Percentiles rank a stretch among this genome's conserved stretches.
phyloP scores from a whole-genome alignment of 1,140 invertebrate species.

The Thaumatotibia leucotreta region DNA sequence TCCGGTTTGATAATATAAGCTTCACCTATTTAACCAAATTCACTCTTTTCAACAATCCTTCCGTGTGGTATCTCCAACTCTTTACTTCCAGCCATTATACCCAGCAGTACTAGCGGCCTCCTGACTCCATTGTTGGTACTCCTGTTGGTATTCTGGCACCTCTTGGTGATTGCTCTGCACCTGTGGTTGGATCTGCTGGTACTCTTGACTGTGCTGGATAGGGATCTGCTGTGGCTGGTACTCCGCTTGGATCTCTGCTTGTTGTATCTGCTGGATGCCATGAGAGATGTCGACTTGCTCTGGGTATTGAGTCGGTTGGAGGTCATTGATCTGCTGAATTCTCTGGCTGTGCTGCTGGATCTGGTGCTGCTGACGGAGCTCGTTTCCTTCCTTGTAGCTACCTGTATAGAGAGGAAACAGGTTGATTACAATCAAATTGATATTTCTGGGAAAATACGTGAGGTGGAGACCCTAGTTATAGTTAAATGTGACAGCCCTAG shows the following conservation, averaged over 20 bases:
- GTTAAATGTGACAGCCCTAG: too few species aligned
- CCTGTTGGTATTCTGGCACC: neutral
- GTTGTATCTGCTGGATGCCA: neutral
- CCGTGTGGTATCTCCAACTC: neutral
- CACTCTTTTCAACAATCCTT: neutral
- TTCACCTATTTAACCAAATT: neutral
- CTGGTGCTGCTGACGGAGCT: neutral
- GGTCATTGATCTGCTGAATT: neutral
- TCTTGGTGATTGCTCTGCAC: neutral
- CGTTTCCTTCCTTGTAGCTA: slow-evolving; percentile 4
- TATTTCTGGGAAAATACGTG: too few species aligned
- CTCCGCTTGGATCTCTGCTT: neutral
- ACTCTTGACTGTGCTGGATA: neutral
- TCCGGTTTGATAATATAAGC: too few species aligned
- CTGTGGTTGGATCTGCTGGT: neutral
- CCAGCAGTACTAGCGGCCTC: neutral
- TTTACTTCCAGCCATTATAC: neutral
- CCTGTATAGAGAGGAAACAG: too few species aligned
- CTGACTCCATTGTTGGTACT: neutral
- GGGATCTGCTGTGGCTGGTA: neutral
- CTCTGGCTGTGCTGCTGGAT: neutral
- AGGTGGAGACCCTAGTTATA: too few species aligned
- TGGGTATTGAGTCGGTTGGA: neutral
- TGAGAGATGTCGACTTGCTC: too few species aligned
- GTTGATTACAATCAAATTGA: too few species aligned